Conservation (phyloP, 1,140 invertebrate genomes). For the Phymorhynchus buccinoides region DNA sequence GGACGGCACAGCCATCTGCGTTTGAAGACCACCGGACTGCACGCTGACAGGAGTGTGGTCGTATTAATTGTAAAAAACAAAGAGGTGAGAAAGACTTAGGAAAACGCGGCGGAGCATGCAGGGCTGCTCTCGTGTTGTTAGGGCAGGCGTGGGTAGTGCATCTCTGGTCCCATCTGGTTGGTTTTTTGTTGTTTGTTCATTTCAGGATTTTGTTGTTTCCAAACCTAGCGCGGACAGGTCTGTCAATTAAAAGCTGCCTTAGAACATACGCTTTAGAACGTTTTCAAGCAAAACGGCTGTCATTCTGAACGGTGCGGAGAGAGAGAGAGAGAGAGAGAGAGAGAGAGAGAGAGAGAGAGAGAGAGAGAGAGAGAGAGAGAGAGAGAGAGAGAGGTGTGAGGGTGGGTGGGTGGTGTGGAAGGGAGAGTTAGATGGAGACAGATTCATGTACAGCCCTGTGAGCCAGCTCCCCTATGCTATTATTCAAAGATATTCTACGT, state of each 20-base stretch:
- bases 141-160: no score
- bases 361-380: not conserved
- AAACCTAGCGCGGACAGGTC: no score
- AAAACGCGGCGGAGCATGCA: not conserved
- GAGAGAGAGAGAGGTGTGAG: not conserved
- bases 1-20: slow-evolving; percentile 37
- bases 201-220: no score
- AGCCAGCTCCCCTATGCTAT: not conserved
- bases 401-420: not conserved
- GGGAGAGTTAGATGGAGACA: not conserved
- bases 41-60: not conserved
- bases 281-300: no score
- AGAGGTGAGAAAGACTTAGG: not conserved
- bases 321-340: no score
- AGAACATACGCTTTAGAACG: no score
- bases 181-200: not conserved
- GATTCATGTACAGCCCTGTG: no score
- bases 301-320: no score
- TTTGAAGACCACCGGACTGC: not conserved
- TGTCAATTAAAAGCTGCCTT: no score
- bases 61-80: not conserved
- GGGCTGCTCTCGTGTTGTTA: no score
- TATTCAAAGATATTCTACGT: not conserved
- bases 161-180: no score
- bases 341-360: not conserved